Evolutionary conservation across 2,888 invertebrate species (phyloP).

Genomic region (Clitarchus hookeri): DNA sequence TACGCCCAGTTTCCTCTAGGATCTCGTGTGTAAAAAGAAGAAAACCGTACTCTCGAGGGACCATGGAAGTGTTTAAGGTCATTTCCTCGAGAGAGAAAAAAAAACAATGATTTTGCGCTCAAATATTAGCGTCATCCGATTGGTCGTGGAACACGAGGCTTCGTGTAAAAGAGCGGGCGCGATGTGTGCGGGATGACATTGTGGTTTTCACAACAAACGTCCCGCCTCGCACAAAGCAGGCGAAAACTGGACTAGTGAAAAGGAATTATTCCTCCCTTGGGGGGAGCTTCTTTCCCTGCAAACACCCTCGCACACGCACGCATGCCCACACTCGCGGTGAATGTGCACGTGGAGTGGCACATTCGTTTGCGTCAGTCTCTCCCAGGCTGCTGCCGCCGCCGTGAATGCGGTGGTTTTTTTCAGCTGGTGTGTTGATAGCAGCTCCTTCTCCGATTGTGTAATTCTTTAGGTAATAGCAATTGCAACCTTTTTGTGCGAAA

Average conservation of each 20-base stretch:
- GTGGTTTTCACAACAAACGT: slow-evolving; percentile 6
- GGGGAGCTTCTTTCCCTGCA: neutral
- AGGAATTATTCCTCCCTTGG: neutral
- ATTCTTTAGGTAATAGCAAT: no score
- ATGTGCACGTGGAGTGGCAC: no score
- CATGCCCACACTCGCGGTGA: no score
- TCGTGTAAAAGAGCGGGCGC: neutral
- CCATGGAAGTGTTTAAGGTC: neutral
- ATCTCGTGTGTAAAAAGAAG: neutral
- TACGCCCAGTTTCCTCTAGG: neutral
- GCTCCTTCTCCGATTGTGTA: no score
- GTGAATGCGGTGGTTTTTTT: no score
- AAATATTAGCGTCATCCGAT: slow-evolving; percentile 3
- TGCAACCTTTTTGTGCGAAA: no score
- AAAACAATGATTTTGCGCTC: neutral
- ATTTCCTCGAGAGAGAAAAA: neutral
- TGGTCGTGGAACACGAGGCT: neutral
- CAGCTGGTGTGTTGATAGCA: no score
- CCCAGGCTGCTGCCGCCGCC: no score
- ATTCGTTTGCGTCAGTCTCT: no score
- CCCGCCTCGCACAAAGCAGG: neutral
- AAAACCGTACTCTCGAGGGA: neutral
- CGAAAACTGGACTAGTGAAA: neutral
- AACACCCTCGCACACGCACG: neutral
- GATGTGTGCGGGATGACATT: neutral